Evolutionary conservation across 2,113 vertebrate genomes (phyloP).

Genomic region (Myodes glareolus): DNA sequence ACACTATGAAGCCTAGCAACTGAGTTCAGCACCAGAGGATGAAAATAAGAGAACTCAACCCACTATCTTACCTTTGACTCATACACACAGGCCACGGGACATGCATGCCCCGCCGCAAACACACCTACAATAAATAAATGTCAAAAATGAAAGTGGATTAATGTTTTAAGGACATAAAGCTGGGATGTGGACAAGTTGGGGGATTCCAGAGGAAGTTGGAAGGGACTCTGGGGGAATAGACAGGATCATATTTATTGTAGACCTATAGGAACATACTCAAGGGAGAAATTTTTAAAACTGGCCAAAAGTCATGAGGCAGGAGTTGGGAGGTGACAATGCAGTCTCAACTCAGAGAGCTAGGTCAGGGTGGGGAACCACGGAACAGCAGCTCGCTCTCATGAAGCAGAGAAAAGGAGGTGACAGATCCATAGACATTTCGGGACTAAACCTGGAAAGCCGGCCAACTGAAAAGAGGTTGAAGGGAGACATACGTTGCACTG

Average conservation of each 20-base stretch:
- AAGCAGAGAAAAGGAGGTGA: neutral
- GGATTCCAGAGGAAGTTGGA: neutral
- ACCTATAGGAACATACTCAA: neutral
- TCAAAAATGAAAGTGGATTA: neutral
- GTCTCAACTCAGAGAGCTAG: neutral
- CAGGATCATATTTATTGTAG: neutral
- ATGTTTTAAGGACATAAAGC: neutral
- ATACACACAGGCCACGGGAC: neutral
- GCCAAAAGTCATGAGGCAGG: neutral
- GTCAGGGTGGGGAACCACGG: neutral
- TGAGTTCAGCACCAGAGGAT: neutral
- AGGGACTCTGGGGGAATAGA: neutral
- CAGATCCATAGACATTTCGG: neutral
- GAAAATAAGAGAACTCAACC: neutral
- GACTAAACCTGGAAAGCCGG: neutral
- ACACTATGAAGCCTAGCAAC: neutral
- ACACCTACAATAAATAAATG: neutral
- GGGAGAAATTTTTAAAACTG: neutral
- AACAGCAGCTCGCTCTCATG: neutral
- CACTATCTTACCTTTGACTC: neutral
- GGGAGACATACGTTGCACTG: neutral
- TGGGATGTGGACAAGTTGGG: neutral
- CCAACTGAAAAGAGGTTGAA: neutral
- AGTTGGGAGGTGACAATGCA: neutral
- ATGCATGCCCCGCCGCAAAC: neutral